Conservation (phyloP, 2,797 vertebrate species). For the Esox masquinongy region DNA sequence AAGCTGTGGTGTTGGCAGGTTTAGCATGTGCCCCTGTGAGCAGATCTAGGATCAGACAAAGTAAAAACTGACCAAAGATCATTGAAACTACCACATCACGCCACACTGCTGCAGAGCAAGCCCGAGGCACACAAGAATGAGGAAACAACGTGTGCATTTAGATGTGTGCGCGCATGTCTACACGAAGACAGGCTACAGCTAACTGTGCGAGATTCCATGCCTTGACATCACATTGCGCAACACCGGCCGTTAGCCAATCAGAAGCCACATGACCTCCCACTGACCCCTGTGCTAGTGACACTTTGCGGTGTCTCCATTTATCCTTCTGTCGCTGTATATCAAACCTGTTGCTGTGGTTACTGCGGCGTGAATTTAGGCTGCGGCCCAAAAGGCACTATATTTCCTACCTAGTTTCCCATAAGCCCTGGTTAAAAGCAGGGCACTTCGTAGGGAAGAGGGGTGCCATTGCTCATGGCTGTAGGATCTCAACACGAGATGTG, state of each 20-base stretch:
- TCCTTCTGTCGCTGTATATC: neutral
- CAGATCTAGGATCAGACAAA: neutral
- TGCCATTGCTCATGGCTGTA: neutral
- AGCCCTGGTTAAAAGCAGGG: neutral
- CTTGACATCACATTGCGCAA: neutral
- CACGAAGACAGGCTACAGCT: neutral
- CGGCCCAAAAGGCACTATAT: neutral
- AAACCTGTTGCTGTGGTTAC: neutral
- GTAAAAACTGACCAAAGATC: neutral
- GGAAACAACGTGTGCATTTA: conserved; percentile 56
- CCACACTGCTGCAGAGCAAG: conserved; percentile 28
- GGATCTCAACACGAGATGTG: neutral
- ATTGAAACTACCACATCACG: neutral
- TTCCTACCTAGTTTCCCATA: too few relatives aligned
- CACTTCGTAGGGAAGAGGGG: neutral
- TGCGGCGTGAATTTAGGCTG: neutral
- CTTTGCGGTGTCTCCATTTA: neutral
- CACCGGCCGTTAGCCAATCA: neutral
- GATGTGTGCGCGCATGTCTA: neutral
- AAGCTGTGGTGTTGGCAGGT: neutral
- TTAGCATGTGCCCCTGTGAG: neutral
- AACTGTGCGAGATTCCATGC: neutral
- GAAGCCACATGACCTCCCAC: neutral
- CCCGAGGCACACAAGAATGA: conserved; percentile 60
- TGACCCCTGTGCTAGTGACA: neutral